Evolutionary conservation across 2,888 invertebrate species (phyloP).

Genomic region (Barypeithes pellucidus): DNA sequence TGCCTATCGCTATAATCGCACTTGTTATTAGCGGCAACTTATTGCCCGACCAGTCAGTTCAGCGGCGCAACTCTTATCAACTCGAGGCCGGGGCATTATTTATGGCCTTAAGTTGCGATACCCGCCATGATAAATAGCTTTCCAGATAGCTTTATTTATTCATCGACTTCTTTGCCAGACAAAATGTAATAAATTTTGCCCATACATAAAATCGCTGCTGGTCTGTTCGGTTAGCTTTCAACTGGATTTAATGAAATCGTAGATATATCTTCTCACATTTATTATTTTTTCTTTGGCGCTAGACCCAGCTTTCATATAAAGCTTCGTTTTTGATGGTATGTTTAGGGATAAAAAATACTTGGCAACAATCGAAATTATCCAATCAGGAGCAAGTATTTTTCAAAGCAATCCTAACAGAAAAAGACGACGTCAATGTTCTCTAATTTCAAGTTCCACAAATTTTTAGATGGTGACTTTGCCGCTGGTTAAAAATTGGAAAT

Average conservation of each 20-base stretch:
- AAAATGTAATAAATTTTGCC: slow-evolving; percentile 42
- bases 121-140: slow-evolving; percentile 73
- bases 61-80: slow-evolving; percentile 49
- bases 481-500: too few relatives aligned
- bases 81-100: slow-evolving; percentile 42
- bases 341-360: too few relatives aligned
- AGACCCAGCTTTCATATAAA: too few relatives aligned
- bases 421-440: too few relatives aligned
- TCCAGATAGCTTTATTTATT: slow-evolving; percentile 78
- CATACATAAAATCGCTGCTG: slow-evolving; percentile 19
- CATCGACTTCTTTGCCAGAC: slow-evolving; percentile 69
- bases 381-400: too few relatives aligned
- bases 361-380: too few relatives aligned
- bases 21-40: slow-evolving; percentile 50
- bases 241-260: slow-evolving; percentile 7
- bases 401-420: too few relatives aligned
- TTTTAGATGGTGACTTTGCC: too few relatives aligned
- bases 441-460: too few relatives aligned
- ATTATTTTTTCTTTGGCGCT: too few relatives aligned
- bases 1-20: slow-evolving; percentile 47
- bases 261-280: too few relatives aligned
- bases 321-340: too few relatives aligned
- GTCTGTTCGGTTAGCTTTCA: slow-evolving; percentile 21
- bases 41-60: slow-evolving; percentile 41
- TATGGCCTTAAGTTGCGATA: slow-evolving; percentile 44